Evolutionary conservation across 2,797 vertebrate genomes (phyloP), one percentile per base, ranked within the genome.

Genomic region (Acipenser oxyrinchus): DNA sequence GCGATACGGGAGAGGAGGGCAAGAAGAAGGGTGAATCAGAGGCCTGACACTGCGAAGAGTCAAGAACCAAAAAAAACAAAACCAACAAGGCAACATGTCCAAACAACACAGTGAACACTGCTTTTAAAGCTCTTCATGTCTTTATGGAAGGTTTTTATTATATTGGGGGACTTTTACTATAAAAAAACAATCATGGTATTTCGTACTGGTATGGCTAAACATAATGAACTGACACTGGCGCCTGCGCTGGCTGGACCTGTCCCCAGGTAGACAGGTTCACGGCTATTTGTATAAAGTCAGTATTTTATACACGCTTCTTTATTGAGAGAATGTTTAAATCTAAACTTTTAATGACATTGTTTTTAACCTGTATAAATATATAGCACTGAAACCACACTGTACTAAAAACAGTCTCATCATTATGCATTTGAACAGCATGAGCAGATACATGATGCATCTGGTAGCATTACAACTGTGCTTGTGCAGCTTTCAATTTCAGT

Each of bases 11-110:
- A 69, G 95, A 95, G 67, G 91, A 95, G 65, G 93, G 87, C 53
- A 93, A 90, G 83, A 94, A 92, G 86, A 94, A 86, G 71, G 90
- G 86, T 58, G 96, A 98, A 83, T 96, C 95, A 1, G 96, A 99
- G 76, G 95, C 96, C 73, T 99, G 81, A 91, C 60, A 10, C 55
- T 11, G 57, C 50, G 51, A 12, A 53, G 51, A 9, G 51, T 53
- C 51, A 9, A 12, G 8, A 53, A 6, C 8, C 55, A 12, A 13
- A n/a, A n/a, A 6, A 10, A 11, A n/a, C 23, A 23, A 23, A 23
- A 23, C 23, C 23, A 23, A 23, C 23, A 23, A 23, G 23, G 23
- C 23, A 23, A 3, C 23, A 23, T 3, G 23, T 23, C 23, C 23
- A n/a, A n/a, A 11, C 13, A 13, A 58, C 55, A 58, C 6, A 58